A percentile compares a stretch with the other conserved stretches of the same genome.
Conservation (phyloP, 2,888 invertebrate species). For the Oxytorus armatus region DNA sequence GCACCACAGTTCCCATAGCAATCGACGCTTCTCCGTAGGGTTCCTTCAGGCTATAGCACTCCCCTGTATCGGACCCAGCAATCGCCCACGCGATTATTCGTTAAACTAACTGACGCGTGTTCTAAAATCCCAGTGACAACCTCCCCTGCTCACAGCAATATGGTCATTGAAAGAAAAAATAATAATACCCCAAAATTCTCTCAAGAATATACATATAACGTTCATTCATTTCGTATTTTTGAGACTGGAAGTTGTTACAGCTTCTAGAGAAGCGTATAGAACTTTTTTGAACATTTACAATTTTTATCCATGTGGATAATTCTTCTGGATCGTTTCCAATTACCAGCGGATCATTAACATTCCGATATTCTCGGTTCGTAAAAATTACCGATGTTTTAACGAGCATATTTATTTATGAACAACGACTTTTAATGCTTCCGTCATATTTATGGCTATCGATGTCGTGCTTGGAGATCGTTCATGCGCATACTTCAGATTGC, state of each 20-base stretch:
- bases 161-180: neutral
- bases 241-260: neutral
- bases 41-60: constrained; percentile 67
- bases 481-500: no score
- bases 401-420: no score
- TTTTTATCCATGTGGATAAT: no score
- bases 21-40: constrained; percentile 70
- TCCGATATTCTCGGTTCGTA: no score
- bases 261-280: no score
- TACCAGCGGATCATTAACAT: no score
- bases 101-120: constrained; percentile 25
- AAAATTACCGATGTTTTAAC: no score
- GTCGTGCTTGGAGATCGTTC: no score
- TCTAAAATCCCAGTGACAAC: constrained; percentile 25
- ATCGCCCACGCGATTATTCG: constrained; percentile 58
- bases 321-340: no score
- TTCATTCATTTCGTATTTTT: neutral
- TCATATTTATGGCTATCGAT: no score
- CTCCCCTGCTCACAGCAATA: neutral
- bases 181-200: neutral
- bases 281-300: no score
- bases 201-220: neutral
- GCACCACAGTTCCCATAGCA: constrained; percentile 83
- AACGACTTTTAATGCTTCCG: no score
- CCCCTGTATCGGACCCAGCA: constrained; percentile 58